Evolutionary conservation across 23 tunicate species (phyloP).

Genomic region (Ascidia mentula): DNA sequence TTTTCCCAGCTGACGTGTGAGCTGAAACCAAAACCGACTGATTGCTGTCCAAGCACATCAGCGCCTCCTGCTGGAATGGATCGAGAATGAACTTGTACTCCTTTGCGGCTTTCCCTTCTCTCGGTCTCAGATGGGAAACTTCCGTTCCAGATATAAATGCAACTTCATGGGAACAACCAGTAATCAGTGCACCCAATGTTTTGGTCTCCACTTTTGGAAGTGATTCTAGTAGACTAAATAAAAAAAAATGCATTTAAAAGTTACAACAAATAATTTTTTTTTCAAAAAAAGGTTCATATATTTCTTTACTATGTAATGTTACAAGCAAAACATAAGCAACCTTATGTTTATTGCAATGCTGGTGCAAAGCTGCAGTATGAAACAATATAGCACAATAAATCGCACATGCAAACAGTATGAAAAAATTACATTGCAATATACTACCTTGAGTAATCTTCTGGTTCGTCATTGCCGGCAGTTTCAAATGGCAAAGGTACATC

Average conservation of each 20-base stretch:
- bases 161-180: slow-evolving; percentile 90
- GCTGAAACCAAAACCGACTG: slow-evolving; percentile 95
- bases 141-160: slow-evolving; percentile 44
- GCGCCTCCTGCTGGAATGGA: slow-evolving; percentile 91
- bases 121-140: slow-evolving; percentile 51
- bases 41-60: slow-evolving; percentile 82
- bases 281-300: no score
- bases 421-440: no score
- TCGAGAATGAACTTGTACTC: slow-evolving; percentile 92
- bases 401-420: no score
- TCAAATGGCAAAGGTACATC: not conserved
- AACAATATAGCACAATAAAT: no score
- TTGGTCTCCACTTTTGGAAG: slow-evolving; percentile 77
- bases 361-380: no score
- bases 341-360: no score
- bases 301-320: no score
- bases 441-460: slow-evolving; percentile 20
- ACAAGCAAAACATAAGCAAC: no score
- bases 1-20: slow-evolving; percentile 97
- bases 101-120: slow-evolving; percentile 66
- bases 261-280: no score
- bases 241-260: no score
- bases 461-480: slow-evolving; percentile 12
- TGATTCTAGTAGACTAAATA: slow-evolving; percentile 52
- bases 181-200: slow-evolving; percentile 65